These are phyloP conservation scores for Malacoctenus gilli DNA, from an alignment of 2,797 vertebrate genomes.

Conservation along the genomic window DNA sequence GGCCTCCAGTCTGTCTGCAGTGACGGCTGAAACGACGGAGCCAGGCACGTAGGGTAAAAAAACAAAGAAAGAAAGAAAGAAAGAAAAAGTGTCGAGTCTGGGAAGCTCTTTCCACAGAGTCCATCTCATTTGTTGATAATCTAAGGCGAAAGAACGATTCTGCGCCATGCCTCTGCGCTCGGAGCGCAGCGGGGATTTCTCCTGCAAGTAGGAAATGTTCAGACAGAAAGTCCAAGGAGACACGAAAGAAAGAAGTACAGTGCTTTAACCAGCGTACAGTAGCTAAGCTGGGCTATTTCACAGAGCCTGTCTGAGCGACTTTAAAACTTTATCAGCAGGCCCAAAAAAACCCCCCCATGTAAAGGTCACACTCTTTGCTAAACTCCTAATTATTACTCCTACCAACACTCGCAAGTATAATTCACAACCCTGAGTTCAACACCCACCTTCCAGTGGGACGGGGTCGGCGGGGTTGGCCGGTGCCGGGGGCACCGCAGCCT, in stretches of 20 bases:
- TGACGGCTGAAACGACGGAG: slow-evolving; percentile 27
- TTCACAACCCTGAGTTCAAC: not conserved
- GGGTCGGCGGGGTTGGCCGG: slow-evolving; percentile 37
- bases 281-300: not conserved
- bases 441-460: slow-evolving; percentile 62
- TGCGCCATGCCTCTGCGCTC: not conserved
- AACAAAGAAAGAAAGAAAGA: slow-evolving; percentile 12
- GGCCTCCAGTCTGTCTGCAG: slow-evolving; percentile 77
- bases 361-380: too few species aligned
- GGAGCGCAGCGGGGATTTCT: slow-evolving; percentile 12
- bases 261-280: slow-evolving; percentile 35
- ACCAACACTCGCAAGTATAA: not conserved
- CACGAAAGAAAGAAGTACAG: not conserved
- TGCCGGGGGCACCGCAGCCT: slow-evolving; percentile 37
- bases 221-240: slow-evolving; percentile 12
- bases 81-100: not conserved
- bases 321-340: not conserved
- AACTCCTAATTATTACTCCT: not conserved
- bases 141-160: slow-evolving; percentile 17
- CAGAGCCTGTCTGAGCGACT: too few species aligned
- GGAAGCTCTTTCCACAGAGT: not conserved
- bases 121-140: slow-evolving; percentile 3
- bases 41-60: slow-evolving; percentile 13
- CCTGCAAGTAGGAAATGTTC: too few species aligned
- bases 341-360: too few species aligned